These are phyloP conservation scores for Amblyornis subalaris DNA, from an alignment of 2,113 vertebrate genomes.

Conservation along the genomic window DNA sequence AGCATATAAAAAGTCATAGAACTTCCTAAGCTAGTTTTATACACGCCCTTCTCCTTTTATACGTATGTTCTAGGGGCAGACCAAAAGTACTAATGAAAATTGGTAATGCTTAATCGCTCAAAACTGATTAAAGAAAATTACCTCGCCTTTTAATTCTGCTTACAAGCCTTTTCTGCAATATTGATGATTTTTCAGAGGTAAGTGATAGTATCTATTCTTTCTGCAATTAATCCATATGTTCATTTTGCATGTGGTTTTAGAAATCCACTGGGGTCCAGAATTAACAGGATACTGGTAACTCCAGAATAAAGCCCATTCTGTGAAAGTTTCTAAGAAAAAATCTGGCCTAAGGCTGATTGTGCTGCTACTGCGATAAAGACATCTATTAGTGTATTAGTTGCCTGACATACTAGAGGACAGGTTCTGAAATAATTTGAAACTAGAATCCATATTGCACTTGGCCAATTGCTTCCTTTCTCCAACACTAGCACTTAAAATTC, in stretches of 20 bases:
- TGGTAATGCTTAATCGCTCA: not conserved
- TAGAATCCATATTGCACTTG: not conserved
- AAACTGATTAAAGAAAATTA: not conserved
- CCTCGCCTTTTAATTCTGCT: not conserved
- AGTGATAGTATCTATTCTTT: not conserved
- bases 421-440: not conserved
- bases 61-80: not conserved
- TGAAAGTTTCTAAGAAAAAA: not conserved
- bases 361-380: not conserved
- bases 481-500: not conserved
- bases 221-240: not conserved
- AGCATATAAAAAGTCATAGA: not conserved
- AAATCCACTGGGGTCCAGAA: not conserved
- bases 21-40: not conserved
- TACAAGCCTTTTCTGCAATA: not conserved
- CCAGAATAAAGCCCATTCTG: not conserved
- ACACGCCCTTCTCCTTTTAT: not conserved
- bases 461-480: not conserved
- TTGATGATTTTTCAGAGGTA: conserved; percentile 22
- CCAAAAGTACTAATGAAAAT: not conserved
- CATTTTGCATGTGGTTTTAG: not conserved
- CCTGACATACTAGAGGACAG: not conserved
- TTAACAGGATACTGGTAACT: not conserved
- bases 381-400: not conserved
- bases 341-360: not conserved